These are phyloP conservation scores for Patagioenas fasciata DNA, from an alignment of 2,113 vertebrate genomes.

Conservation along the genomic window DNA sequence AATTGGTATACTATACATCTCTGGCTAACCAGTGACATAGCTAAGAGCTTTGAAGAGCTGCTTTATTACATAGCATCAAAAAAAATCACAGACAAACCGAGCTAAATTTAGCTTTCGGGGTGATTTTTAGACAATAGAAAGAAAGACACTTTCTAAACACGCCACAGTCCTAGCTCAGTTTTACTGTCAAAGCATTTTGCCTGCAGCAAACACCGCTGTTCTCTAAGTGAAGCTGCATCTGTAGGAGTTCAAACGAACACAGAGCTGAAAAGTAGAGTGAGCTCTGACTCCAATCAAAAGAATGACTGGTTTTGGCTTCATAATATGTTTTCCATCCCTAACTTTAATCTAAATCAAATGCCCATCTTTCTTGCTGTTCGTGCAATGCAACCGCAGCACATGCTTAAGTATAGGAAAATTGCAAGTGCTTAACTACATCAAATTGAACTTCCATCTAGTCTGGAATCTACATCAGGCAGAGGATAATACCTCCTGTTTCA, in stretches of 20 bases:
- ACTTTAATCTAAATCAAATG: conserved; percentile 66
- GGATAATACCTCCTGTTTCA: conserved; percentile 43
- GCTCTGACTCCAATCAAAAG: conserved; percentile 46
- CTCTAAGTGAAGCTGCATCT: conserved; percentile 25
- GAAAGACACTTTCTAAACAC: conserved; percentile 39
- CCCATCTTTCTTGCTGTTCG: conserved; percentile 19
- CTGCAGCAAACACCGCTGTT: not conserved
- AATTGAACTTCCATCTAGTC: conserved; percentile 44
- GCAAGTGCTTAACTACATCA: conserved; percentile 36
- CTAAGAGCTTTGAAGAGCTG: not conserved
- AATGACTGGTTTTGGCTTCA: conserved; percentile 28
- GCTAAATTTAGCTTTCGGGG: not conserved
- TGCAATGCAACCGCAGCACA: conserved; percentile 13
- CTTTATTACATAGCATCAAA: not conserved
- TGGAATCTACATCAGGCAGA: conserved; percentile 55
- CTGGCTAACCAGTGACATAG: not conserved
- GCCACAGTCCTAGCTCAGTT: not conserved
- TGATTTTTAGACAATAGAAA: conserved; percentile 23
- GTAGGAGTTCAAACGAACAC: conserved; percentile 12
- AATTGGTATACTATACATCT: not conserved
- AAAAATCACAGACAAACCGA: not conserved
- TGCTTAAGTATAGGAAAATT: conserved; percentile 53
- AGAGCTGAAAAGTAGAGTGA: conserved; percentile 18
- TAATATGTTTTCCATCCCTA: conserved; percentile 47
- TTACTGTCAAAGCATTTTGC: conserved; percentile 42